Evolutionary conservation across 2,888 invertebrate genomes (phyloP).

Genomic region (Zhengitettix transpicula): DNA sequence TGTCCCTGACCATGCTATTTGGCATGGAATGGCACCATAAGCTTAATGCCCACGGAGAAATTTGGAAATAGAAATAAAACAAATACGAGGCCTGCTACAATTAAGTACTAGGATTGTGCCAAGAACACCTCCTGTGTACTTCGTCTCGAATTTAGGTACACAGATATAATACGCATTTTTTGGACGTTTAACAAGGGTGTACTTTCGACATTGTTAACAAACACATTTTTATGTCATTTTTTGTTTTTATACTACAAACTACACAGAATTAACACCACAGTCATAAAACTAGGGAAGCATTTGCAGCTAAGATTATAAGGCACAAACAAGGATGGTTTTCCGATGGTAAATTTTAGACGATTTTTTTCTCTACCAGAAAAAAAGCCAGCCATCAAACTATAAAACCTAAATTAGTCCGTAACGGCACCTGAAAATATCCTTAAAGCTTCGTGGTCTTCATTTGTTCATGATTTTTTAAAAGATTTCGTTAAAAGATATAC

Average conservation of each 20-base stretch:
- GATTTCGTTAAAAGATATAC: no score
- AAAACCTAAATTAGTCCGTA: no score
- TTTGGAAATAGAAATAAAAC: slow-evolving; percentile 5
- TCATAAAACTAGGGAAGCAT: slow-evolving; percentile 14
- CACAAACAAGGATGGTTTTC: slow-evolving; percentile 16
- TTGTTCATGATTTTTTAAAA: no score
- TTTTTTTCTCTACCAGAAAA: slow-evolving; percentile 5
- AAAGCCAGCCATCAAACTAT: slow-evolving; percentile 8
- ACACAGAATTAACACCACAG: slow-evolving; percentile 12
- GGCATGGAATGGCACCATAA: slow-evolving; percentile 8
- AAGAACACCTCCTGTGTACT: slow-evolving; percentile 1
- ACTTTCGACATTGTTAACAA: slow-evolving; percentile 2
- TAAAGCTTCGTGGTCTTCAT: no score
- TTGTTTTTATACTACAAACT: slow-evolving; percentile 11
- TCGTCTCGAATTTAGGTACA: slow-evolving; percentile 1
- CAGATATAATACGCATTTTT: slow-evolving; percentile 9
- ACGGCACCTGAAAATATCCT: no score
- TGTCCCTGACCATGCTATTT: slow-evolving; percentile 10
- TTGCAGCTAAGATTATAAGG: slow-evolving; percentile 15
- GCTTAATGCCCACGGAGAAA: slow-evolving; percentile 10
- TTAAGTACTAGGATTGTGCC: slow-evolving; percentile 9
- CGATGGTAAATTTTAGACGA: slow-evolving; percentile 7
- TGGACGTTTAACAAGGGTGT: slow-evolving; percentile 10
- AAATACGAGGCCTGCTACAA: slow-evolving; percentile 1
- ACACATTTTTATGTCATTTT: slow-evolving; percentile 5